Evolutionary conservation across 2,113 vertebrate genomes (phyloP).

Genomic region (Melanerpes formicivorus): DNA sequence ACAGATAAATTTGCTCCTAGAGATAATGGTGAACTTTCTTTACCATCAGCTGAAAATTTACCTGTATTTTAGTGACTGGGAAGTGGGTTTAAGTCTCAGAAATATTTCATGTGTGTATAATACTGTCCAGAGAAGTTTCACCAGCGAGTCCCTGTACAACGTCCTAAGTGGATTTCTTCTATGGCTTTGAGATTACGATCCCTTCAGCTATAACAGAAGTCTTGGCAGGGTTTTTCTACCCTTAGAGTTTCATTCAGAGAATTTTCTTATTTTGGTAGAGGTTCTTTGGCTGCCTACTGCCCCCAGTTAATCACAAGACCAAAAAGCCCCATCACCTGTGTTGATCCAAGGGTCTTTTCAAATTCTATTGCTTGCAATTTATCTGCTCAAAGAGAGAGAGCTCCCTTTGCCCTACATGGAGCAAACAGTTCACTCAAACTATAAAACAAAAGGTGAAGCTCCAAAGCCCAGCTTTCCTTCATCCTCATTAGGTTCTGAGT

Average conservation of each 20-base stretch:
- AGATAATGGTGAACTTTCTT: not conserved
- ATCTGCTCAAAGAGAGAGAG: not conserved
- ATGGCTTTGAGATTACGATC: not conserved
- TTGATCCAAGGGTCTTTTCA: not conserved
- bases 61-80: not conserved
- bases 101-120: not conserved
- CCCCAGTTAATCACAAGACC: conserved; percentile 1
- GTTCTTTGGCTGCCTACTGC: not conserved
- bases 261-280: conserved; percentile 14
- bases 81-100: not conserved
- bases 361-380: conserved; percentile 37
- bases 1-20: not conserved
- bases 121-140: not conserved
- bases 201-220: not conserved
- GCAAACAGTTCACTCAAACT: not conserved
- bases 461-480: not conserved
- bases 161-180: not conserved
- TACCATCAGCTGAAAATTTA: not conserved
- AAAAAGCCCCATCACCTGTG: not conserved
- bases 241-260: not conserved
- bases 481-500: conserved; percentile 29
- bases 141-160: not conserved
- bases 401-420: not conserved
- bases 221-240: not conserved
- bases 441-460: not conserved